These are phyloP conservation scores for Spodoptera exigua DNA, from an alignment of 2,888 invertebrate genomes.

Conservation along the genomic window DNA sequence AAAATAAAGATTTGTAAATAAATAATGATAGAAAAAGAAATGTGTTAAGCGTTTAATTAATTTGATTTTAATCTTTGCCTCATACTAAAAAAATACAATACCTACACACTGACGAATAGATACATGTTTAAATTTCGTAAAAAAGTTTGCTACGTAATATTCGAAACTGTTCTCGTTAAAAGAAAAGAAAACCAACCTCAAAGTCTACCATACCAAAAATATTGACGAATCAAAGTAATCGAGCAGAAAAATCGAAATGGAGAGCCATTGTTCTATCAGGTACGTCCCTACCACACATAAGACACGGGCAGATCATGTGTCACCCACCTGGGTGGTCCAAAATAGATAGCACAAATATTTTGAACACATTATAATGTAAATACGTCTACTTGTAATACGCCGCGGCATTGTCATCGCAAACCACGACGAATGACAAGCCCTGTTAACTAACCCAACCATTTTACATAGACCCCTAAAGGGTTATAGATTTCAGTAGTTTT, in stretches of 20 bases:
- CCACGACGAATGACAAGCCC: slow-evolving; percentile 79
- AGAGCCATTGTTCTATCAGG: slow-evolving; percentile 83
- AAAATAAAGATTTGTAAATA: too few relatives aligned
- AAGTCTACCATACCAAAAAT: slow-evolving; percentile 14
- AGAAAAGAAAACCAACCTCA: too few relatives aligned
- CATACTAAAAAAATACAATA: too few relatives aligned
- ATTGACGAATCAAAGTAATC: slow-evolving; percentile 53
- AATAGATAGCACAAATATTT: slow-evolving; percentile 85
- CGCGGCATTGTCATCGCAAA: slow-evolving; percentile 74
- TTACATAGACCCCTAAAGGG: slow-evolving; percentile 51
- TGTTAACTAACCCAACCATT: slow-evolving; percentile 63
- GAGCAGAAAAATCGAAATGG: slow-evolving; percentile 70
- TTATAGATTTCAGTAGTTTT: slow-evolving; percentile 2
- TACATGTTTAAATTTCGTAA: too few relatives aligned
- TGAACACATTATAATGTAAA: slow-evolving; percentile 87
- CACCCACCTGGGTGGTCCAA: slow-evolving; percentile 84
- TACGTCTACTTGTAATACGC: slow-evolving; percentile 75
- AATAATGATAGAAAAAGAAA: too few relatives aligned
- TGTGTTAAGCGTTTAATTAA: too few relatives aligned
- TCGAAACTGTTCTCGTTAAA: too few relatives aligned
- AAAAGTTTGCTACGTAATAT: too few relatives aligned
- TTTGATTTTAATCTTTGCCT: too few relatives aligned
- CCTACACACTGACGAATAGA: too few relatives aligned
- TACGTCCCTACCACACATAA: slow-evolving; percentile 19
- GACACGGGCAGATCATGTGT: slow-evolving; percentile 79